Conservation (phyloP, 2,888 invertebrate species). For the Latrodectus elegans region DNA sequence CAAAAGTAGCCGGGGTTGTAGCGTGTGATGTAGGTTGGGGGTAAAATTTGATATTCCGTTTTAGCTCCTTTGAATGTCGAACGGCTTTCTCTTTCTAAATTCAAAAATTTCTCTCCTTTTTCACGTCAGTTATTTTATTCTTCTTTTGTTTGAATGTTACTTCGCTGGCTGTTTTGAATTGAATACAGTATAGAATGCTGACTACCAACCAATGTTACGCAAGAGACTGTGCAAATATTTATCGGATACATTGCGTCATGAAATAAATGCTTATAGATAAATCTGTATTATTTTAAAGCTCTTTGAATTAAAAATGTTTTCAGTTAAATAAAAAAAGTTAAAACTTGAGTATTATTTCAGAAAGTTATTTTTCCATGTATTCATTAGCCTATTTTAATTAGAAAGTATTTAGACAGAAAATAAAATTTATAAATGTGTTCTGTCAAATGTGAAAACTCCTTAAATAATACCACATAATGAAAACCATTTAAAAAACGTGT, state of each 20-base stretch:
- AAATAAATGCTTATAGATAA: constrained; percentile 25
- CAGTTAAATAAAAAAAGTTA: no score
- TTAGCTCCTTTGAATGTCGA: constrained; percentile 50
- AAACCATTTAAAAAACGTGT: no score
- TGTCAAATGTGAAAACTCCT: no score
- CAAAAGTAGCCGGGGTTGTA: constrained; percentile 44
- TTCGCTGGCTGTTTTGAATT: constrained; percentile 46
- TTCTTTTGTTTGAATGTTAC: constrained; percentile 36
- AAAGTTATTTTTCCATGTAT: no score
- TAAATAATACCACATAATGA: no score
- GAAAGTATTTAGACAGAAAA: no score
- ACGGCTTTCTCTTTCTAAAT: constrained; percentile 40
- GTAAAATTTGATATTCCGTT: constrained; percentile 59
- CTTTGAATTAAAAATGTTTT: no score
- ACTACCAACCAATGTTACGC: constrained; percentile 10
- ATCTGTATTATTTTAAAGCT: background rate
- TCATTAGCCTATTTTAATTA: no score
- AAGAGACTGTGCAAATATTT: constrained; percentile 36
- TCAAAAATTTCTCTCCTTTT: constrained; percentile 44
- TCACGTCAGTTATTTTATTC: constrained; percentile 52
- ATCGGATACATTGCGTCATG: constrained; percentile 16
- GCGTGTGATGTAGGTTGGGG: constrained; percentile 32
- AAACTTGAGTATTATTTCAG: no score
- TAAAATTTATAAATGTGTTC: no score
- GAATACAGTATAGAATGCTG: constrained; percentile 25